Evolutionary conservation across 1,140 invertebrate species (phyloP).

Genomic region (Pissodes strobi): DNA sequence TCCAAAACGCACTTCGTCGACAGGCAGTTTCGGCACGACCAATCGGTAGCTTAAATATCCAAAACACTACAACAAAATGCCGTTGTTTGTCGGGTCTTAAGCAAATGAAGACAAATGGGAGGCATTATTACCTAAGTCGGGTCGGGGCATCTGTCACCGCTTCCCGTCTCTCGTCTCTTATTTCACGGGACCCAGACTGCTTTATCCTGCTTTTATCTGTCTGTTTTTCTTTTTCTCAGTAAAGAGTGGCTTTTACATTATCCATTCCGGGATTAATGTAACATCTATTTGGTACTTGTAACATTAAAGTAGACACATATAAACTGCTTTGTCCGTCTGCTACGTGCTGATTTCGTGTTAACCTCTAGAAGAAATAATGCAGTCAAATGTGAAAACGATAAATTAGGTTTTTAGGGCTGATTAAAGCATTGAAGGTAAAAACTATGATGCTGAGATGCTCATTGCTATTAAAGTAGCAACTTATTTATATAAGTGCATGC

Average conservation of each 20-base stretch:
- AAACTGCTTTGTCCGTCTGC: conserved; percentile 1
- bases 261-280: neutral
- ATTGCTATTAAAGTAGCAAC: too few species aligned
- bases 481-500: too few species aligned
- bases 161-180: neutral
- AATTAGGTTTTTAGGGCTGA: too few species aligned
- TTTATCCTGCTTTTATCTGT: conserved; percentile 8
- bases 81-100: conserved; percentile 48
- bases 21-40: too few species aligned
- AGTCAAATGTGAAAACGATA: too few species aligned
- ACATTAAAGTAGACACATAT: conserved; percentile 7
- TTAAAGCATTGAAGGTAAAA: too few species aligned
- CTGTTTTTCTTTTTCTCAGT: neutral
- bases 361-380: too few species aligned
- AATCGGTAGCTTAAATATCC: too few species aligned
- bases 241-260: conserved; percentile 13
- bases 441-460: too few species aligned
- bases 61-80: conserved; percentile 32
- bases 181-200: neutral
- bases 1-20: too few species aligned
- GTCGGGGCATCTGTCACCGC: conserved; percentile 47
- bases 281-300: neutral
- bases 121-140: conserved; percentile 55
- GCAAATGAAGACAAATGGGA: conserved; percentile 55
- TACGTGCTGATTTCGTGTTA: too few species aligned